Evolutionary conservation across 37 sponge, comb jelly and placozoan genomes (phyloP).

Genomic region (Theonella swinhoei): DNA sequence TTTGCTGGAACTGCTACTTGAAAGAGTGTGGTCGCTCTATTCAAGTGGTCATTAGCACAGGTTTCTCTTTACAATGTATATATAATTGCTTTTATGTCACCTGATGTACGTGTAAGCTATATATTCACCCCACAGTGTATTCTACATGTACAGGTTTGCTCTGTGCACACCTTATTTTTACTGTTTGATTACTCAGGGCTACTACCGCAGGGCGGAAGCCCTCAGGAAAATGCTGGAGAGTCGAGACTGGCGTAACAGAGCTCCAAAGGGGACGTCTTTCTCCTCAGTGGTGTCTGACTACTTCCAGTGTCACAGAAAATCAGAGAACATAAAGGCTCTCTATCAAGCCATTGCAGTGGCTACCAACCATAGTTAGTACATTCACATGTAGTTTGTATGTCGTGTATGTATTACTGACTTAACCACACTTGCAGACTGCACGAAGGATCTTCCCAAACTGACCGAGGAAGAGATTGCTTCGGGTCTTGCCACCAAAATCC

Average conservation of each 20-base stretch:
- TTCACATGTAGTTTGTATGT: neutral
- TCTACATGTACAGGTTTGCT: too few relatives aligned
- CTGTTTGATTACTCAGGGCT: too few relatives aligned
- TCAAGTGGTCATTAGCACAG: too few relatives aligned
- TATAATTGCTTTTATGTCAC: too few relatives aligned
- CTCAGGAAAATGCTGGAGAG: constrained; percentile 9
- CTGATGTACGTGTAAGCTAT: too few relatives aligned
- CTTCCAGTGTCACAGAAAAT: constrained; percentile 14
- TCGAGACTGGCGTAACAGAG: neutral
- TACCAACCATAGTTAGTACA: constrained; percentile 10
- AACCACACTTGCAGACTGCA: neutral
- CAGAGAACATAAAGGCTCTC: constrained; percentile 11
- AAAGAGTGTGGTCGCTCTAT: too few relatives aligned
- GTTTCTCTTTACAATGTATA: too few relatives aligned
- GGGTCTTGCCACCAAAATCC: constrained; percentile 6
- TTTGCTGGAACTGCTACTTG: too few relatives aligned
- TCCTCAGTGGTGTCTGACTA: constrained; percentile 21
- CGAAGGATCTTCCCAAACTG: constrained; percentile 9
- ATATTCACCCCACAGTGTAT: too few relatives aligned
- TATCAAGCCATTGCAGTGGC: constrained; percentile 5
- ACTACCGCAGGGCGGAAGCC: constrained; percentile 45
- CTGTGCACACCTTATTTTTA: too few relatives aligned
- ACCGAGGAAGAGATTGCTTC: neutral
- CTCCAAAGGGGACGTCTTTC: neutral
- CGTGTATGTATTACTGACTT: neutral